A percentile compares a stretch with the other conserved stretches of the same genome.
Conservation (phyloP, 2,888 invertebrate genomes). For the Melanchra persicariae region DNA sequence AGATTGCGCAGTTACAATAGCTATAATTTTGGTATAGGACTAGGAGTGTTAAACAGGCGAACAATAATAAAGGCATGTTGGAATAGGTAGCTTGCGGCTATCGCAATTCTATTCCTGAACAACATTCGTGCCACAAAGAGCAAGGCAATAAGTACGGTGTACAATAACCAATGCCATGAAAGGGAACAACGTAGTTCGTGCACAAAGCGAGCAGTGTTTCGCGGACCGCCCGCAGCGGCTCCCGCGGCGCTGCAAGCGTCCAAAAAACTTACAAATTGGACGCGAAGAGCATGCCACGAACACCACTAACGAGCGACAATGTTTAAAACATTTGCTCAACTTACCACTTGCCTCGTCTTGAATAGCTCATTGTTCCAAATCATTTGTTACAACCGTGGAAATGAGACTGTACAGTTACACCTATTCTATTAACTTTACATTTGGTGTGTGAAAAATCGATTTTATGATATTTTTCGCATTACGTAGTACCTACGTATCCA, state of each 20-base stretch:
- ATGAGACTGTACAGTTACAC: constrained; percentile 43
- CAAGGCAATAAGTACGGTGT: constrained; percentile 78
- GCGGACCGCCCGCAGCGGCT: constrained; percentile 81
- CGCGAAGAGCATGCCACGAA: constrained; percentile 66
- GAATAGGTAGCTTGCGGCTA: constrained; percentile 74
- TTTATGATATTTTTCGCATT: constrained; percentile 42
- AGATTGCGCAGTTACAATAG: constrained; percentile 65
- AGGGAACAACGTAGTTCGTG: constrained; percentile 78
- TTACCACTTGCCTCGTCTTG: constrained; percentile 54
- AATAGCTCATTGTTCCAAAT: constrained; percentile 58
- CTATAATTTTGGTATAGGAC: constrained; percentile 48
- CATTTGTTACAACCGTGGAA: constrained; percentile 51
- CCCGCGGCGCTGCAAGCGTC: constrained; percentile 78
- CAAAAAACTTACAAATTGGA: constrained; percentile 84
- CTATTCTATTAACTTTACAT: constrained; percentile 35
- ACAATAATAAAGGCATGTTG: constrained; percentile 63
- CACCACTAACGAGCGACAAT: constrained; percentile 76
- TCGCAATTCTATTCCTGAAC: constrained; percentile 74
- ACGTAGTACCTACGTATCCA: constrained; percentile 8
- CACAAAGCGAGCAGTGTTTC: constrained; percentile 80
- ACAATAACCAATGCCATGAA: constrained; percentile 84
- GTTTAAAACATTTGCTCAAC: constrained; percentile 75
- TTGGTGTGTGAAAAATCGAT: constrained; percentile 42
- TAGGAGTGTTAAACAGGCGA: constrained; percentile 54
- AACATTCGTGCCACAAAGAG: constrained; percentile 76